Evolutionary conservation across 1,140 invertebrate species (phyloP), one percentile per base, ranked within the genome.

Genomic region (Tribolium castaneum): DNA sequence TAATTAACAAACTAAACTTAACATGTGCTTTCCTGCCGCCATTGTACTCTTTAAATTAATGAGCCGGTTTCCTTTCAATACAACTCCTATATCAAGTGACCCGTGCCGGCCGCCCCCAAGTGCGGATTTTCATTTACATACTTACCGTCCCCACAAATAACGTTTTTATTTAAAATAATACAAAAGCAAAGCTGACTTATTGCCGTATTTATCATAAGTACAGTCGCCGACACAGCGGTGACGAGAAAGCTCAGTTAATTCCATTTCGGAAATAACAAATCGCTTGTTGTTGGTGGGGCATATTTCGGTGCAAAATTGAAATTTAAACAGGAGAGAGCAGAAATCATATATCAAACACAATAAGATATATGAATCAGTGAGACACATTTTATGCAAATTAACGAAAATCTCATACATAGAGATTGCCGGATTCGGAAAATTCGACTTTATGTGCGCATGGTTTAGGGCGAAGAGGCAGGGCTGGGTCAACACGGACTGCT

Each of bases 1-100:
- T 86, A 86, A 86, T 86, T 86, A 86, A 86, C 85, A 86, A 86
- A 86, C 86, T 86, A 86, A 86, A 86, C 86, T 86, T 86, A 86
- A 86, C 86, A 86, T 86, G 86, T 86, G 86, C 86, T 86, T 86
- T 86, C 86, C 86, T 86, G 86, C 80, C 82, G 80, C 86, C 86
- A 86, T 86, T 86, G 86, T 86, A 78, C 84, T 84, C 81, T 85
- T 84, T 82, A 83, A 86, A 86, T 86, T 86, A 86, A 86, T 85
- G 86, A 79, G 82, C 83, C 81, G 79, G 82, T 82, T 86, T 85
- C 85, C 84, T 83, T 86, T 86, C 84, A 85, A 86, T 85, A 83
- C 80, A 81, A 82, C 81, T 80, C 83, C 81, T 85, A 84, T 80
- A 85, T 85, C 85, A 86, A 85, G 81, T 85, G 82, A 83, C 83